Base-by-base conservation (phyloP, 2,113 vertebrate genomes). In the Eulemur rufifrons region DNA sequence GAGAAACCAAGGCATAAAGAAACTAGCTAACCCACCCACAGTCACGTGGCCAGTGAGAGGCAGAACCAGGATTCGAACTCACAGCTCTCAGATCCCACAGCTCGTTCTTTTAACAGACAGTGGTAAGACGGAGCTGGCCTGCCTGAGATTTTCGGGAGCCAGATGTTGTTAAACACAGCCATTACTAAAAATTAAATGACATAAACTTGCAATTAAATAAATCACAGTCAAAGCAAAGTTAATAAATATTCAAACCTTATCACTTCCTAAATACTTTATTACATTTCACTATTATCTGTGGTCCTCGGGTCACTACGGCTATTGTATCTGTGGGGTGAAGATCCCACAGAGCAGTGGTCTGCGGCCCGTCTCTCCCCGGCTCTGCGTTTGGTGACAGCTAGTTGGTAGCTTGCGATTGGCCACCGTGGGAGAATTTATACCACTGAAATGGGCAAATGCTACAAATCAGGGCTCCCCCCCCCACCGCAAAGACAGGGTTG, bases 291-390 rank as follows among this genome's bases (percentile, higher is more conserved):
- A 37, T 5, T 1, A 37, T 7, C 76, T 17, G 10, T 1, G 20
- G 34, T 25, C 66, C 86, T 37, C 8, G 9, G 27, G 42, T 80
- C 54, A 34, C 6, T 39, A 9, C 2, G n/a, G 17, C 21, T 11
- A 15, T 0, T 2, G 37, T 27, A 18, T 45, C 61, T 18, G 1
- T 3, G 17, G 0, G 1, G n/a, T 7, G 12, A 74, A 61, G 64
- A 82, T 14, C 23, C 59, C 45, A 1, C 6, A 1, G 8, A 39
- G 20, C 0, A 5, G 23, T 2, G 5, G 20, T 2, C 12, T 1
- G 1, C 21, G 2, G 12, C 0, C 29, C 20, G 3, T 34, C 47
- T 27, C n/a, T 39, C 10, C 61, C 63, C n/a, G 50, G 74, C 29
- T 76, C 80, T 0, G 4, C 23, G 66, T 29, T 23, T 39, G 15